Conservation (phyloP, 2,797 vertebrate species). For the Etheostoma nigrum region DNA sequence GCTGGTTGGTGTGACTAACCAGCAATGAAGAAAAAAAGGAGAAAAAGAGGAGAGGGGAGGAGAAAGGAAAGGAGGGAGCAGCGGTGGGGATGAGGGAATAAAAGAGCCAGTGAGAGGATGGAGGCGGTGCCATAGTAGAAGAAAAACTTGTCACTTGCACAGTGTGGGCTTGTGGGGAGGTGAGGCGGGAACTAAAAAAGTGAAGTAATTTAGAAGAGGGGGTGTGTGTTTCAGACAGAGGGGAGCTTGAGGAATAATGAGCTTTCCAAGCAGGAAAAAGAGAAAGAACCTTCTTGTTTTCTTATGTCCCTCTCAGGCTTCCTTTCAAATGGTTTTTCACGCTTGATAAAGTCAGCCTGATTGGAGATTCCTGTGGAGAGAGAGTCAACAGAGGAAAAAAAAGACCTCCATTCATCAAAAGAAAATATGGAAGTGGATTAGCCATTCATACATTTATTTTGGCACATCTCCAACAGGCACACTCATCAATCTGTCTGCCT, state of each 20-base stretch:
- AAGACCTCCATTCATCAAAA: constrained; percentile 49
- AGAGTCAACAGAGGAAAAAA: constrained; percentile 31
- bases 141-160: constrained; percentile 55
- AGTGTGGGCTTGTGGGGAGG: constrained; percentile 58
- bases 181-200: constrained; percentile 59
- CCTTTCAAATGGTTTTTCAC: constrained; percentile 85
- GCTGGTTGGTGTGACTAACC: constrained; percentile 57
- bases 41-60: constrained; percentile 56
- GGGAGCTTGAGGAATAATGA: constrained; percentile 87
- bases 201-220: constrained; percentile 58
- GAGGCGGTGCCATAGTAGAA: constrained; percentile 69
- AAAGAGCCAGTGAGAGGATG: constrained; percentile 71
- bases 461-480: constrained; percentile 27
- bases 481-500: constrained; percentile 23
- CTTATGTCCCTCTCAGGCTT: constrained; percentile 55
- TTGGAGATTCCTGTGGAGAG: constrained; percentile 76
- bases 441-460: constrained; percentile 33
- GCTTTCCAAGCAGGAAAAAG: constrained; percentile 76
- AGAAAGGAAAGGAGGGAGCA: constrained; percentile 55
- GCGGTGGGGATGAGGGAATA: constrained; percentile 41
- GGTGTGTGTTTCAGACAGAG: constrained; percentile 50
- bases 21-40: constrained; percentile 53
- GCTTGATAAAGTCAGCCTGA: constrained; percentile 83
- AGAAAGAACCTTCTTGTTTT: constrained; percentile 82
- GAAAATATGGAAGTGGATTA: constrained; percentile 39